Percentiles rank a stretch among this genome's conserved stretches.
Conservation (phyloP, 2,113 vertebrate genomes). For the Xenus cinereus region DNA sequence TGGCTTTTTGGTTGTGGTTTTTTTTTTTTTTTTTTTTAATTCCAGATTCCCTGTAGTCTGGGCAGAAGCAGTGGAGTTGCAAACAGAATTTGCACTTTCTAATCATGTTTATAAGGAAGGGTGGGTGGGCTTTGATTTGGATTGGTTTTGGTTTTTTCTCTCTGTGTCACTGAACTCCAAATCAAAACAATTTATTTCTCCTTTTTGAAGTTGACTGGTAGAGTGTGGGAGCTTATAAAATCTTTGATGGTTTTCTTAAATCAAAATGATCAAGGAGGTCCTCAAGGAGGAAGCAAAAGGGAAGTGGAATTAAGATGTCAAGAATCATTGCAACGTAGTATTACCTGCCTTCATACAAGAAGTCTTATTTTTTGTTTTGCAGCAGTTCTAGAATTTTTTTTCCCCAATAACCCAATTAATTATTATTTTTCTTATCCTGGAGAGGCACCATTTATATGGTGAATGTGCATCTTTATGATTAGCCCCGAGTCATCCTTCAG, state of each 20-base stretch:
- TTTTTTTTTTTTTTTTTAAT: neutral
- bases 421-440: neutral
- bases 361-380: neutral
- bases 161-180: neutral
- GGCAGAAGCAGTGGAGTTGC: neutral
- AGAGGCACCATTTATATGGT: neutral
- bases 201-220: neutral
- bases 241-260: neutral
- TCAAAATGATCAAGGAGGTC: no score
- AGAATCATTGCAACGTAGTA: neutral
- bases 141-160: neutral
- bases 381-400: neutral
- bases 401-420: neutral
- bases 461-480: neutral
- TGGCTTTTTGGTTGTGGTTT: neutral
- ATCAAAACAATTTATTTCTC: neutral
- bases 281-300: neutral
- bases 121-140: neutral
- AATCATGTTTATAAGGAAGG: neutral
- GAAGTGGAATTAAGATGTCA: neutral
- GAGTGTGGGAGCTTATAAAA: neutral
- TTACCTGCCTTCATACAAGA: neutral
- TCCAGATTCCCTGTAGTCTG: neutral
- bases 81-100: neutral
- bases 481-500: neutral